Evolutionary conservation across 2,113 vertebrate species (phyloP), one percentile per base, ranked within the genome.

Genomic region (Antechinus stuartii): DNA sequence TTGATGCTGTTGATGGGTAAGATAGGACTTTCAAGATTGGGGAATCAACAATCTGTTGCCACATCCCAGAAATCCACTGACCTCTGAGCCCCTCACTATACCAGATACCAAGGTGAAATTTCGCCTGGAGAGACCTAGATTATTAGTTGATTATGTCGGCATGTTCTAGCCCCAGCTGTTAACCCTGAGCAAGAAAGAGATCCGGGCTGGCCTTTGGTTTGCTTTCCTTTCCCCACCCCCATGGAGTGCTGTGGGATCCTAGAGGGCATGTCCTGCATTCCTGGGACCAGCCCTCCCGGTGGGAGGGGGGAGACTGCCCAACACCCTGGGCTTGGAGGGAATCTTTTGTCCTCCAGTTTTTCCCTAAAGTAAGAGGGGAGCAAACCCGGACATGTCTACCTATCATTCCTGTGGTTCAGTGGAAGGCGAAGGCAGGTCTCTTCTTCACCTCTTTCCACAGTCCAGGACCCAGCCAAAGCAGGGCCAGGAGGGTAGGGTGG

Each of bases 401-500:
- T 46, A 2, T 54, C 22, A 25, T 90, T 46, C 68, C 91, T 91
- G 94, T 47, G 89, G 94, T 49, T 93, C 35, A 23, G 89, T 12
- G 54, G 61, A 57, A 6, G 56, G 84, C 61, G 55, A 42, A 84
- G 16, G 6, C 68, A 84, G 68, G 12, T 76, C 61, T 76, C 61
- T 76, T 35, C 11, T 2, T 76, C 61, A 19, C 14, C n/a, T 42
- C 68, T 35, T 84, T n/a, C n/a, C 68, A 68, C 30, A 91, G 96
- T 96, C 97, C 92, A 92, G 94, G 95, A 97, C 96, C 96, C 19
- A 84, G 97, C 97, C 97, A 95, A 61, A 95, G 92, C 95, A 90
- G 96, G 97, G 96, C 94, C 57, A 50, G 49, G 95, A 94, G 92
- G 96, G 97, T 97, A 97, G 97, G 97, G 97, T 98, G 98, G 97